Evolutionary conservation across 53 echinoderm and acorn worm genomes (phyloP), one percentile per base, ranked within the genome.

Genomic region (Astropecten irregularis): DNA sequence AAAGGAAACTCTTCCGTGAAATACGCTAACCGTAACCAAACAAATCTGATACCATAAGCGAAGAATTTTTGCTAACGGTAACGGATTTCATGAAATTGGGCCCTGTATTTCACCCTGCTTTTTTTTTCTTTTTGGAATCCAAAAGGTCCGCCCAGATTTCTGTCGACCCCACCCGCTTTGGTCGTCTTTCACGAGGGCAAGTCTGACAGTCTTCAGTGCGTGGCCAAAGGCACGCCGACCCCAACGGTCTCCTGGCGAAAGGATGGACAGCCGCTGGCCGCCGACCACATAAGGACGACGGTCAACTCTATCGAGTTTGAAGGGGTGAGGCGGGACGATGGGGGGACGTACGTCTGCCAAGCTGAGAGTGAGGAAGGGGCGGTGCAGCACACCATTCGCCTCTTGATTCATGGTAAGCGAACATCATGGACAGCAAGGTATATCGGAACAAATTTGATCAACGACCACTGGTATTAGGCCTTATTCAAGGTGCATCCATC

Each of bases 141-240:
- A 27, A n/a, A n/a, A 97, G 97, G 85, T 65, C 94, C 97, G 8
- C 97, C 97, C 59, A 66, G 86, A 68, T 97, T 97, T 40, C 44
- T 88, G 11, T 74, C 71, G 16, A 90, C 92, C 13, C 90, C 94
- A 18, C 87, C 90, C 0, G 69, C 89, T 8, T 73, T 77, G 26
- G 90, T 92, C 4, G 76, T 90, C 68, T 85, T 90, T 31, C 82
- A 86, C 26, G 84, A 92, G 64, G 85, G 90, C 20, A 22, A 69
- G 55, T 73, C 59, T 0, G 61, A 73, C n/a, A 37, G 58, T 28
- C 86, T 94, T 34, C 85, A 82, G 40, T 97, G 97, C 49, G 64
- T 85, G 14, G 83, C 92, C 37, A 40, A 87, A 18, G 94, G 90
- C 35, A 87, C 87, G 26, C 93, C 96, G 69, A 81, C 90, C 67